Conservation (phyloP, 2,888 invertebrate species). For the Hypercompe scribonia region DNA sequence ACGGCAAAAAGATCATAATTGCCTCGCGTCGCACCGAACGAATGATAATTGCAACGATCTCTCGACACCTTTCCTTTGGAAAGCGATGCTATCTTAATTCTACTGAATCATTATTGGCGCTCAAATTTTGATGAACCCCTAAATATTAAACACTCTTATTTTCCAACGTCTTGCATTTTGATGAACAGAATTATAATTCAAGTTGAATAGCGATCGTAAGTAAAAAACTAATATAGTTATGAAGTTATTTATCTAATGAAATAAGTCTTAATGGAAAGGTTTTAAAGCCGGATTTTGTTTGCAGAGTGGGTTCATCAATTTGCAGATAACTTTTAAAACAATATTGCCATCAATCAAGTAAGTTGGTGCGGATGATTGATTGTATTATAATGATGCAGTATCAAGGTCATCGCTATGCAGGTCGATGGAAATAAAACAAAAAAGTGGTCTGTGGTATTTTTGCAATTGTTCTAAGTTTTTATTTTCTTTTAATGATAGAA, state of each 20-base stretch:
- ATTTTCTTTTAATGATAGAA: slow-evolving; percentile 53
- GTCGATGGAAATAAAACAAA: slow-evolving; percentile 64
- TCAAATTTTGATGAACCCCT: slow-evolving; percentile 60
- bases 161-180: slow-evolving; percentile 16
- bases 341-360: slow-evolving; percentile 65
- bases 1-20: slow-evolving; percentile 84
- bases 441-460: slow-evolving; percentile 62
- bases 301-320: slow-evolving; percentile 30
- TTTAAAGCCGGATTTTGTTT: slow-evolving; percentile 47
- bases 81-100: slow-evolving; percentile 81
- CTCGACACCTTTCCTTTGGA: slow-evolving; percentile 85
- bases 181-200: slow-evolving; percentile 45
- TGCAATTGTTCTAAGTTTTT: slow-evolving; percentile 53
- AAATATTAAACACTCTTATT: slow-evolving; percentile 23
- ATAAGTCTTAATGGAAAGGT: slow-evolving; percentile 32
- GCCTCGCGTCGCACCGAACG: slow-evolving; percentile 71
- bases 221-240: slow-evolving; percentile 40
- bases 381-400: slow-evolving; percentile 74
- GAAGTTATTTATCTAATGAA: slow-evolving; percentile 26
- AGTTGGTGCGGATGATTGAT: slow-evolving; percentile 64
- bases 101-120: slow-evolving; percentile 66
- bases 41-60: slow-evolving; percentile 79
- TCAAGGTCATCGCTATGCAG: slow-evolving; percentile 71
- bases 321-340: slow-evolving; percentile 56
- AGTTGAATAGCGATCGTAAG: slow-evolving; percentile 51